Base-by-base conservation (phyloP, 1,140 invertebrate species). In the Bursaphelenchus mucronatus region DNA sequence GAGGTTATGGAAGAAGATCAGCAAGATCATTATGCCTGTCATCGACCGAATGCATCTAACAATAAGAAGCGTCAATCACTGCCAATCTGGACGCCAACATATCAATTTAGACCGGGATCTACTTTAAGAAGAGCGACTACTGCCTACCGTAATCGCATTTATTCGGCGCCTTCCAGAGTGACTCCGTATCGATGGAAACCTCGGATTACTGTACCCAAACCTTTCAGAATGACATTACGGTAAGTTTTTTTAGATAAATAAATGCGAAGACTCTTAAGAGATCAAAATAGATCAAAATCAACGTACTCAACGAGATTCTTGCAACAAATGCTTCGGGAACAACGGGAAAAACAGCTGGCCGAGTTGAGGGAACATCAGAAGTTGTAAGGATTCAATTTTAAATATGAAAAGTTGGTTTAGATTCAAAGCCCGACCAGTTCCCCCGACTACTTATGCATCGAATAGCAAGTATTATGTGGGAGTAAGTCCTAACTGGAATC, bases 211-310 rank as follows among this genome's bases (percentile, higher is more conserved):
- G 30, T 59, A 13, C 57, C 57, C 10, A 39, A 59, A 50, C 57
- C 57, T 11, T 59, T 59, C 57, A 45, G 40, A 46, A 59, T 59
- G 57, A 59, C 57, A 13, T 15, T 59, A 17, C 13, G 57, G 57
- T 59, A 49, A 49, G 4, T 44, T 39, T 4, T 17, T 59, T 39
- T 59, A 30, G 4, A 50, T n/a, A 44, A 46, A 17, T 30, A 15
- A 17, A 15, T 45, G 13, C 1, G 9, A 59, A 30, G 41, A 15
- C 6, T n/a, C 13, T 59, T 59, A 3, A 59, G 57, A 8, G 57
- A 59, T 13, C 57, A 59, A 59, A n/a, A 59, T 44, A 59, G 40
- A 41, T 44, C 21, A n/a, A 30, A 7, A 11, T 50, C 57, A 13
- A 59, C 57, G 3, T 59, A 59, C 30, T 59, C 57, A 15, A 59